These are phyloP conservation scores for Epinotia ramella DNA, from an alignment of 2,888 invertebrate genomes.

Conservation along the genomic window DNA sequence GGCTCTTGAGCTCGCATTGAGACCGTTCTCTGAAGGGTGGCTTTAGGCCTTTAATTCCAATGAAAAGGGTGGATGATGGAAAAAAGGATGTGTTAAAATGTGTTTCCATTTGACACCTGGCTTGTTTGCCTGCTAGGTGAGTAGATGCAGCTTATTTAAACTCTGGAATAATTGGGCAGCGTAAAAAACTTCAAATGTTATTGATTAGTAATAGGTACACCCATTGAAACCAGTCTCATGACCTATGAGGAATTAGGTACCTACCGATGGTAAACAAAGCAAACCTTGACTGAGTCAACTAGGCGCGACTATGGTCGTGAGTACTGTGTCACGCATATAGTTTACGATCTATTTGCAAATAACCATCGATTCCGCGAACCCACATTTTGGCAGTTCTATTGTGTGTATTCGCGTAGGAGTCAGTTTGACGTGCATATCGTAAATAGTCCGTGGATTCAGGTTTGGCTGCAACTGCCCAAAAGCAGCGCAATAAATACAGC, in stretches of 20 bases:
- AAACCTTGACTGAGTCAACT: slow-evolving; percentile 31
- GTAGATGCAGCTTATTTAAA: too few species aligned
- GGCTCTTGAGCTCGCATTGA: too few species aligned
- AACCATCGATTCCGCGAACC: slow-evolving; percentile 14
- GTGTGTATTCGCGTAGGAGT: slow-evolving; percentile 23
- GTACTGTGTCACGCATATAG: slow-evolving; percentile 8
- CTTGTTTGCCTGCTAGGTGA: too few species aligned
- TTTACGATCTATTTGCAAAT: slow-evolving; percentile 8
- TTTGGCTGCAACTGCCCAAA: slow-evolving; percentile 39
- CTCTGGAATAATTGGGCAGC: too few species aligned
- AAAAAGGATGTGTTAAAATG: too few species aligned
- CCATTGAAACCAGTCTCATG: neutral
- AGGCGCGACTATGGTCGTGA: slow-evolving; percentile 23
- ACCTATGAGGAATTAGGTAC: neutral
- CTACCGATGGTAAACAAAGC: slow-evolving; percentile 20
- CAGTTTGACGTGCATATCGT: slow-evolving; percentile 14
- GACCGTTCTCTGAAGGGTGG: too few species aligned
- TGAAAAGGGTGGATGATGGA: too few species aligned
- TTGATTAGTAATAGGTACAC: neutral
- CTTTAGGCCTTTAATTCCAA: too few species aligned
- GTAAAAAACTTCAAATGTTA: neutral
- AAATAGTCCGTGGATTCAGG: slow-evolving; percentile 26
- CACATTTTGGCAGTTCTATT: slow-evolving; percentile 39
- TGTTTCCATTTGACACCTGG: too few species aligned
- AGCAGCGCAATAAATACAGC: slow-evolving; percentile 23